Conservation (phyloP, 1,140 invertebrate genomes). For the Pseudobourletiella spinata region DNA sequence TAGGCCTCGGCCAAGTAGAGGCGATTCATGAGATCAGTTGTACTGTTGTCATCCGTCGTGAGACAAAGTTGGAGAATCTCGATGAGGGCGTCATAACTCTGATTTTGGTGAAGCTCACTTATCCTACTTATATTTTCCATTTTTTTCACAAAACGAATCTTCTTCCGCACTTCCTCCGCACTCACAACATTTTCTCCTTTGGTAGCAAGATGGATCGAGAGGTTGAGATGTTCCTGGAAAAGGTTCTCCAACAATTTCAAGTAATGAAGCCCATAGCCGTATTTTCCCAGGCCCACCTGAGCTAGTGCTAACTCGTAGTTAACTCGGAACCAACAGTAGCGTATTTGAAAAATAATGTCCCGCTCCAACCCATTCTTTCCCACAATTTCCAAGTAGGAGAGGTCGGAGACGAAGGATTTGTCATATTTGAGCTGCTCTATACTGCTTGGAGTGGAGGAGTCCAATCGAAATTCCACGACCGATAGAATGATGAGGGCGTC, state of each 20-base stretch:
- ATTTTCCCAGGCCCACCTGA: background rate
- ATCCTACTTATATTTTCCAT: slow-evolving; percentile 22
- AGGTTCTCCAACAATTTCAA: slow-evolving; percentile 1
- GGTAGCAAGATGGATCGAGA: slow-evolving; percentile 9
- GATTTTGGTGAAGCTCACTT: slow-evolving; percentile 16
- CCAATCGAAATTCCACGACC: background rate
- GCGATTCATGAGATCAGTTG: slow-evolving; percentile 12
- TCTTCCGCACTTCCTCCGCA: slow-evolving; percentile 20
- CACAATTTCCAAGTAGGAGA: background rate
- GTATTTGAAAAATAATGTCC: background rate
- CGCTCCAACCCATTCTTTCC: background rate
- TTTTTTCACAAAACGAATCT: slow-evolving; percentile 10
- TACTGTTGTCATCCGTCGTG: slow-evolving; percentile 8
- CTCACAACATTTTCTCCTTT: slow-evolving; percentile 20
- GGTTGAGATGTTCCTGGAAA: background rate
- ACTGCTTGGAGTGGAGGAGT: background rate
- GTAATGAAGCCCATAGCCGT: background rate
- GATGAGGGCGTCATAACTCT: slow-evolving; percentile 21
- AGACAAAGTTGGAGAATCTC: slow-evolving; percentile 26
- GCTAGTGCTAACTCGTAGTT: slow-evolving; percentile 8
- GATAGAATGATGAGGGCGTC: background rate
- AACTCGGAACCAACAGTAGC: slow-evolving; percentile 8
- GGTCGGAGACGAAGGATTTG: background rate
- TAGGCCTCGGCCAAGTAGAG: slow-evolving; percentile 21
- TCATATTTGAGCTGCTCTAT: background rate